These are phyloP conservation scores for Poeciliopsis turrubarensis DNA, from an alignment of 2,113 vertebrate species.

Conservation along the genomic window DNA sequence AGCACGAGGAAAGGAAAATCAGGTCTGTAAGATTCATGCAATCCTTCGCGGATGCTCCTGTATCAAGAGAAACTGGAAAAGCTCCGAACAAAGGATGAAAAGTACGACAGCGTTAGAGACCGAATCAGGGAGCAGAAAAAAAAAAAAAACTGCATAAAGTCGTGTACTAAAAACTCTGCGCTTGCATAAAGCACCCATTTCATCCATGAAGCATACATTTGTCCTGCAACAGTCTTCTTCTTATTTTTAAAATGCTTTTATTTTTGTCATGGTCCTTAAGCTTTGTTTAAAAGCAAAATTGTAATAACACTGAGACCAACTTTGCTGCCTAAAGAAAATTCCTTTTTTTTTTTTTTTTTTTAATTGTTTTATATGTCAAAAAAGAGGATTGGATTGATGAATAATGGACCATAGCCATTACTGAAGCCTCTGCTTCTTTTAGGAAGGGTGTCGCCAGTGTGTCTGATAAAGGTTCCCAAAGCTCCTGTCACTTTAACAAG, in stretches of 20 bases:
- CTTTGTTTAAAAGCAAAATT: constrained; percentile 73
- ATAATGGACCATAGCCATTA: constrained; percentile 79
- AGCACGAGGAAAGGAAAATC: constrained; percentile 59
- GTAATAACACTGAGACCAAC: constrained; percentile 81
- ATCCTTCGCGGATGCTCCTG: constrained; percentile 50
- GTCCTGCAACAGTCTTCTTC: constrained; percentile 55
- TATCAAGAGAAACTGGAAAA: constrained; percentile 34
- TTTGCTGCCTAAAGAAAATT: constrained; percentile 78
- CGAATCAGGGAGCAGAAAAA: not conserved
- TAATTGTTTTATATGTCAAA: constrained; percentile 67
- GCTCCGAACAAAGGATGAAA: constrained; percentile 32
- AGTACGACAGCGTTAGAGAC: constrained; percentile 15
- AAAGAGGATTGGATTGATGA: constrained; percentile 53
- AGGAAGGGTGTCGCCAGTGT: constrained; percentile 15
- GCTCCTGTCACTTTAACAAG: constrained; percentile 51
- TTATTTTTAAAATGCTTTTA: constrained; percentile 64
- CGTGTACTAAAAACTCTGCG: constrained; percentile 67
- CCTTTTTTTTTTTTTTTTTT: constrained; percentile 71
- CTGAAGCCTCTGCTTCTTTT: constrained; percentile 70
- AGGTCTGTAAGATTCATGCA: constrained; percentile 62
- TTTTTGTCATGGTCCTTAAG: constrained; percentile 59
- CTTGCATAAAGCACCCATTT: constrained; percentile 73
- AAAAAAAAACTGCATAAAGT: constrained; percentile 29
- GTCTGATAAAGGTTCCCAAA: constrained; percentile 57
- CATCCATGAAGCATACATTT: constrained; percentile 60